Base-by-base conservation (phyloP, 1,140 invertebrate species). In the Papilio machaon region DNA sequence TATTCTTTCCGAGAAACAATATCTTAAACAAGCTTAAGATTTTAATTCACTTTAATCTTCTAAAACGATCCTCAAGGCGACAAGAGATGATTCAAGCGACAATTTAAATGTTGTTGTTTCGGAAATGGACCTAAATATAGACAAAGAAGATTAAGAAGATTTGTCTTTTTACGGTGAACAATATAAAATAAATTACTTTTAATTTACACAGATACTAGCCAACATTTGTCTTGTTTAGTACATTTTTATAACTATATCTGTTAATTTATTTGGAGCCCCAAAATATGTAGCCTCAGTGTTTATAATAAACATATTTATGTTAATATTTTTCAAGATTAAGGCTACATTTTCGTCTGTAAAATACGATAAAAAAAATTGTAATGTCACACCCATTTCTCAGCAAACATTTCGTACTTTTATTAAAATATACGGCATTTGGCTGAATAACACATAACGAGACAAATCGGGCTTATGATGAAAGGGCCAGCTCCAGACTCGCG, bases 391-490 rank as follows among this genome's bases (percentile, higher is more conserved):
- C 81, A 47, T 76, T 52, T 52, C 23, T 75, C 43, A 81, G 73
- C 43, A 80, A 82, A 54, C 79, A 19, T 82, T 81, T 74, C 82
- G 81, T 74, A 81, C 86, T 88, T 89, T 88, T 86, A 89, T 89
- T 89, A 86, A 89, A 88, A 88, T 85, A 85, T 87, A 87, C 87
- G 87, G 83, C 73, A 82, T 84, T 79, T 79, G 80, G 67, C 84
- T 90, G 90, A 91, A 91, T 91, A 87, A 87, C 85, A 82, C 86
- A 87, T 91, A 91, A 91, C 90, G 90, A 91, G 87, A 82, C 82
- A 85, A 85, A 52, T 86, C 80, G 80, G 52, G 77, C 70, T 79
- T 64, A 81, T 87, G 83, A 91, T 91, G 88, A 91, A 89, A 90
- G 90, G 87, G 87, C 81, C 81, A 60, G 82, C 70, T 54, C 82